phyloP scores from a whole-genome alignment of 2,113 vertebrate species.

The Mugil cephalus region DNA sequence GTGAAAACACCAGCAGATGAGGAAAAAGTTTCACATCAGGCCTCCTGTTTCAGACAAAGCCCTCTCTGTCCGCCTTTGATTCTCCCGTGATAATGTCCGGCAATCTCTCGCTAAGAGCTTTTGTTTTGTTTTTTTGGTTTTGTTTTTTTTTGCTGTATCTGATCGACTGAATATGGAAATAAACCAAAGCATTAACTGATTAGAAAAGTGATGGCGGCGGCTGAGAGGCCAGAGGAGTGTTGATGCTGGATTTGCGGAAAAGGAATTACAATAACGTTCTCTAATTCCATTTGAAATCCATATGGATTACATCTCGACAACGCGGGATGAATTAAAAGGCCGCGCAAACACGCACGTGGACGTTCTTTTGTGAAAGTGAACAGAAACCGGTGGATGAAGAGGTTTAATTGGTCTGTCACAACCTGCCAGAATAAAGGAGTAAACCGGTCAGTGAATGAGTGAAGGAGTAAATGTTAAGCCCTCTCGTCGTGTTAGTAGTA shows the following conservation, averaged over 20 bases:
- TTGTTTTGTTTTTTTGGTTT: not conserved
- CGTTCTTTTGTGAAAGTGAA: not conserved
- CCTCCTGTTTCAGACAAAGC: not conserved
- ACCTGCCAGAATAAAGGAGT: conserved; percentile 13
- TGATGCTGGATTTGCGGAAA: conserved; percentile 32
- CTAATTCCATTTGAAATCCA: conserved; percentile 36
- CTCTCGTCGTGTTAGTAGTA: conserved; percentile 12
- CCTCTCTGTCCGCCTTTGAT: conserved; percentile 16
- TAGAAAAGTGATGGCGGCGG: conserved; percentile 6
- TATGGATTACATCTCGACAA: conserved; percentile 16
- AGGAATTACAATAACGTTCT: not conserved
- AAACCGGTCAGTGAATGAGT: conserved; percentile 14
- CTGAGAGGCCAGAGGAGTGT: conserved; percentile 8
- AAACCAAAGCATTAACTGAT: conserved; percentile 26
- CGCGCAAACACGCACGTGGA: not conserved
- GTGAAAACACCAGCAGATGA: too few relatives aligned
- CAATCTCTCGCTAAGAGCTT: not conserved
- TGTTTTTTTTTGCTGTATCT: not conserved
- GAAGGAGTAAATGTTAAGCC: conserved; percentile 29
- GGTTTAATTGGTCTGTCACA: not conserved
- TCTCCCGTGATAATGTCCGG: conserved; percentile 2
- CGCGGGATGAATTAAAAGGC: conserved; percentile 13
- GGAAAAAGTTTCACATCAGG: not conserved
- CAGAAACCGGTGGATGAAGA: not conserved
- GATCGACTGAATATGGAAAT: conserved; percentile 24